These are phyloP conservation scores for Elymnias hypermnestra DNA, from an alignment of 1,140 invertebrate species.

Conservation along the genomic window DNA sequence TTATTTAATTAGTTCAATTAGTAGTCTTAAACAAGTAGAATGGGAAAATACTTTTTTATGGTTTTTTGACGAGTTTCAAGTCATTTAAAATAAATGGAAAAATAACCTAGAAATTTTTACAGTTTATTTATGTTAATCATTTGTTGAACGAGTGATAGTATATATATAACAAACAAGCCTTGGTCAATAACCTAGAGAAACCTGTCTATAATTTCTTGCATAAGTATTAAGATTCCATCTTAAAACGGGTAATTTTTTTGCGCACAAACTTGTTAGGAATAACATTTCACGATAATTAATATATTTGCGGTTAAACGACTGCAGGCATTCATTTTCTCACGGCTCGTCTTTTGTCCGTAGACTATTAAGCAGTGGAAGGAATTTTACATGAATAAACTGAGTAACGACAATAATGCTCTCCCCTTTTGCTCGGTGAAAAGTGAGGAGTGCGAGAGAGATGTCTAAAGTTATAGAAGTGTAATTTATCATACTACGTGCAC, in stretches of 20 bases:
- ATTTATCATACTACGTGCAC: constrained; percentile 11
- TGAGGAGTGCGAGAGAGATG: constrained; percentile 10
- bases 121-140: too few relatives aligned
- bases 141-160: too few relatives aligned
- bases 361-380: constrained; percentile 49
- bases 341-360: constrained; percentile 32
- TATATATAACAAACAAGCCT: too few relatives aligned
- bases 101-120: too few relatives aligned
- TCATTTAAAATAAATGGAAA: too few relatives aligned
- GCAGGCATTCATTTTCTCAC: constrained; percentile 46
- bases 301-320: constrained; percentile 31
- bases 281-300: constrained; percentile 23
- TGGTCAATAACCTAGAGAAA: constrained; percentile 4
- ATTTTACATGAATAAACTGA: constrained; percentile 27
- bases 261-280: not conserved
- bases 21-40: too few relatives aligned
- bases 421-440: constrained; percentile 4
- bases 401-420: constrained; percentile 8
- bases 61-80: too few relatives aligned
- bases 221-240: not conserved
- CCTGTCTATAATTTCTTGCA: constrained; percentile 6
- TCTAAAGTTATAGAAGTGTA: not conserved
- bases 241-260: not conserved
- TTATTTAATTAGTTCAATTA: too few relatives aligned
- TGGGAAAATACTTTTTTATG: too few relatives aligned